These are phyloP conservation scores for Silurus aristotelis DNA, from an alignment of 2,797 vertebrate species.

Conservation along the genomic window DNA sequence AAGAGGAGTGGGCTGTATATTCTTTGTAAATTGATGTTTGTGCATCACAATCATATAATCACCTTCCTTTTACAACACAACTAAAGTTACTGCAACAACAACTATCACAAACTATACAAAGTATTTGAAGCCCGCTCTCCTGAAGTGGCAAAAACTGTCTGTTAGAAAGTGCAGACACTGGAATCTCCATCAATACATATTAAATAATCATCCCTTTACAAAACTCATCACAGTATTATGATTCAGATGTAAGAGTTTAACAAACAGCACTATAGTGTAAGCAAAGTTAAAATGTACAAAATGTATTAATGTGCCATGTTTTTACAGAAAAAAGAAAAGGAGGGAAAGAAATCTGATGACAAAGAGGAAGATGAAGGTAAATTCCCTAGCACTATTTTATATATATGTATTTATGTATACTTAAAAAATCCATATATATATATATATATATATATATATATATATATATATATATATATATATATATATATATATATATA, in stretches of 20 bases:
- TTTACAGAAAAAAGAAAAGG: conserved; percentile 72
- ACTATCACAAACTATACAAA: no score
- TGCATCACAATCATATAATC: not conserved
- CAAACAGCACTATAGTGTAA: not conserved
- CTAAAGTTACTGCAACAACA: not conserved
- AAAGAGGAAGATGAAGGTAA: conserved; percentile 76
- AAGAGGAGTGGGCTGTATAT: not conserved
- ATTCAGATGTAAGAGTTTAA: not conserved
- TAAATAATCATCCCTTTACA: not conserved
- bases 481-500: no score
- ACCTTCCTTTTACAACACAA: not conserved
- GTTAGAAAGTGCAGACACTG: not conserved
- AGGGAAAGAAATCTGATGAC: conserved; percentile 72
- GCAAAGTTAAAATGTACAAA: not conserved
- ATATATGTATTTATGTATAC: no score
- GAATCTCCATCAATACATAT: not conserved
- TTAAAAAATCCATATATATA: no score
- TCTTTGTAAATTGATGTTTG: not conserved
- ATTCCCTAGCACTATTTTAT: not conserved
- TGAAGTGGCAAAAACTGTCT: no score
- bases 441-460: no score
- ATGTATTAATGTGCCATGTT: not conserved
- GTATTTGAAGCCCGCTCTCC: no score
- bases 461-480: no score
- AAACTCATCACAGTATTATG: not conserved